Conservation (phyloP, 2,888 invertebrate genomes). For the Agrochola macilenta region DNA sequence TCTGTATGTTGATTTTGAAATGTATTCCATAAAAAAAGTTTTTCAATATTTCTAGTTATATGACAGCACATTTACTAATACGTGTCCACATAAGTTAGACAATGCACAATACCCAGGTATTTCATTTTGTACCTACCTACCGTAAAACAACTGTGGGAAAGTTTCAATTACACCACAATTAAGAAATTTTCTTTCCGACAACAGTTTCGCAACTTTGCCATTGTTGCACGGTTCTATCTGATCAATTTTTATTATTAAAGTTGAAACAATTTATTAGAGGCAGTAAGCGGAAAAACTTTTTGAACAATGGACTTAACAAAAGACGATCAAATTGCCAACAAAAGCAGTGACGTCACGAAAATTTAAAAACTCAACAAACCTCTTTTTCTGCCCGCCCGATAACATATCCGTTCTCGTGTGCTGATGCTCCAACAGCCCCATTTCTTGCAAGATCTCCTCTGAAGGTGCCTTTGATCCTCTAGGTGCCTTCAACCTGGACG, state of each 20-base stretch:
- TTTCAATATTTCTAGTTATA: neutral
- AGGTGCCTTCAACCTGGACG: conserved; percentile 94
- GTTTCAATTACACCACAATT: conserved; percentile 10
- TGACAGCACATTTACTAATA: neutral
- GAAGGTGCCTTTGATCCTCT: conserved; percentile 84
- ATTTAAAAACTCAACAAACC: conserved; percentile 72
- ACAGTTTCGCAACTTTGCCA: conserved; percentile 14
- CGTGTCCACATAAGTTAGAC: conserved; percentile 20
- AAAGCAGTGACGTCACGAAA: too few relatives aligned
- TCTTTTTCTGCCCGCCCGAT: conserved; percentile 95
- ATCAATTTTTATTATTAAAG: neutral
- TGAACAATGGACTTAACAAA: neutral
- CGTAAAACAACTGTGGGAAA: conserved; percentile 51
- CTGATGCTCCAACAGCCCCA: conserved; percentile 92
- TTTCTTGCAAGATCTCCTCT: conserved; percentile 90
- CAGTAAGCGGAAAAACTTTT: neutral
- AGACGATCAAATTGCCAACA: neutral
- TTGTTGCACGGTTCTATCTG: neutral
- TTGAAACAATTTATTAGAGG: neutral
- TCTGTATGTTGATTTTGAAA: too few relatives aligned
- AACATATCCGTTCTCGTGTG: conserved; percentile 91
- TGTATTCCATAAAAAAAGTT: too few relatives aligned
- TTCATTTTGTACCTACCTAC: conserved; percentile 15
- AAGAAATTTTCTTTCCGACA: conserved; percentile 15
- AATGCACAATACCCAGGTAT: conserved; percentile 41